Evolutionary conservation across 2,888 invertebrate species (phyloP), one percentile per base, ranked within the genome.

Genomic region (Cenopis cana): DNA sequence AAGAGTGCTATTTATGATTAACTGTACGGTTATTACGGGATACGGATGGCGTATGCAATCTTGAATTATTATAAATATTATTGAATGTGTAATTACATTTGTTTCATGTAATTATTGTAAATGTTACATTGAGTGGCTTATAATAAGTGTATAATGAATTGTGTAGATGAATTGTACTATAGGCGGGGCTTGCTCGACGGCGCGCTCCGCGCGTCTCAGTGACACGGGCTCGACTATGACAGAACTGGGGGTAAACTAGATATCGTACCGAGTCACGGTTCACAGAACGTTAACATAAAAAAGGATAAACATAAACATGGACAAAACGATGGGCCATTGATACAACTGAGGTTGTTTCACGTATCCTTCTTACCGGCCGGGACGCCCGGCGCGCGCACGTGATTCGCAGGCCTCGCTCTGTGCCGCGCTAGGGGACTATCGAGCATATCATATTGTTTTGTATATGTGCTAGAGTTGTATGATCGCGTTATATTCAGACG

Each of bases 401-500:
- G 46, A 20, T 38, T 20, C 38, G 38, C 55, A 18, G 41, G 41
- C 46, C 56, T 10, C 46, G 20, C 46, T 56, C 54, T 46, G 52
- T 38, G 41, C 65, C 56, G 64, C 64, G 52, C 64, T 64, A 64
- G 60, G 61, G 54, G 66, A 62, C 55, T 55, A 81, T 79, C 78
- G 76, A 79, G 89, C 90, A 91, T 91, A 91, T 91, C 91, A 89
- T 85, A 81, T 84, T 85, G 82, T 86, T 88, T 88, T 88, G 85
- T 89, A 87, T 82, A 85, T 84, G 85, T 86, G 85, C 85, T 88
- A 89, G 84, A 41, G 62, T 74, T 74, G 66, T 75, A 75, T 73
- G 57, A 74, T 73, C 74, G 75, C 69, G 64, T 79, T 78, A 79
- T 82, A 79, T 82, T 80, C 81, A 79, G 80, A 73, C 20, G 57